Percentiles rank a stretch among this genome's conserved stretches.
phyloP scores from a whole-genome alignment of 2,113 vertebrate genomes.

The Psilopsiagon aurifrons region DNA sequence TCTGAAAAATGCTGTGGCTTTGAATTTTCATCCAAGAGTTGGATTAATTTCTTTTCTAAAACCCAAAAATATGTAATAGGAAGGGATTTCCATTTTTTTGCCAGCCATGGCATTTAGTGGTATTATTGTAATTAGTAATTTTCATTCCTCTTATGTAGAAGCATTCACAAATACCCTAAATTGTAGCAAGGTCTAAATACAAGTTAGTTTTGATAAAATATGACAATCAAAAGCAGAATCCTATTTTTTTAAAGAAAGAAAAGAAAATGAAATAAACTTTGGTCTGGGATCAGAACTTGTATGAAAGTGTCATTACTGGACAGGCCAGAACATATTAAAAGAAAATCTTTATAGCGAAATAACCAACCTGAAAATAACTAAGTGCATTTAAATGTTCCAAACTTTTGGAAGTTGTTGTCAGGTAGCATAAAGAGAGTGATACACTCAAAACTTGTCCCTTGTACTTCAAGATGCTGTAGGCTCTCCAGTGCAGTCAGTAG shows the following conservation, averaged over 20 bases:
- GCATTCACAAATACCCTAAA: constrained; percentile 55
- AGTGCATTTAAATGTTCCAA: not conserved
- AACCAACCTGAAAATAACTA: not conserved
- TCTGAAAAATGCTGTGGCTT: constrained; percentile 51
- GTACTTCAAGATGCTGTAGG: not conserved
- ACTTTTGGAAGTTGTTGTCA: not conserved
- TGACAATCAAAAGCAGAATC: not conserved
- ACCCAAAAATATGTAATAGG: constrained; percentile 38
- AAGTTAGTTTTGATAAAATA: not conserved
- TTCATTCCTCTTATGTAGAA: constrained; percentile 49
- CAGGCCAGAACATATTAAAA: not conserved
- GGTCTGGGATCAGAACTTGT: not conserved
- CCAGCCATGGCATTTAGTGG: constrained; percentile 23
- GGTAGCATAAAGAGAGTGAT: not conserved
- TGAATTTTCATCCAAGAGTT: constrained; percentile 33
- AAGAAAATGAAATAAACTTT: not conserved
- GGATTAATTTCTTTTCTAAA: constrained; percentile 42
- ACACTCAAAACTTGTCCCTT: not conserved
- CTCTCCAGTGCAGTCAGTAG: not conserved
- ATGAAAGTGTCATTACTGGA: not conserved
- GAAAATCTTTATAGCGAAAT: not conserved
- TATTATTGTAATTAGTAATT: constrained; percentile 54
- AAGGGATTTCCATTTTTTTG: constrained; percentile 61
- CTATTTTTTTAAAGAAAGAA: not conserved
- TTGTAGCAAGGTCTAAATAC: not conserved